Base-by-base conservation (phyloP, 1,140 invertebrate genomes). In the Trachelipus rathkii region DNA sequence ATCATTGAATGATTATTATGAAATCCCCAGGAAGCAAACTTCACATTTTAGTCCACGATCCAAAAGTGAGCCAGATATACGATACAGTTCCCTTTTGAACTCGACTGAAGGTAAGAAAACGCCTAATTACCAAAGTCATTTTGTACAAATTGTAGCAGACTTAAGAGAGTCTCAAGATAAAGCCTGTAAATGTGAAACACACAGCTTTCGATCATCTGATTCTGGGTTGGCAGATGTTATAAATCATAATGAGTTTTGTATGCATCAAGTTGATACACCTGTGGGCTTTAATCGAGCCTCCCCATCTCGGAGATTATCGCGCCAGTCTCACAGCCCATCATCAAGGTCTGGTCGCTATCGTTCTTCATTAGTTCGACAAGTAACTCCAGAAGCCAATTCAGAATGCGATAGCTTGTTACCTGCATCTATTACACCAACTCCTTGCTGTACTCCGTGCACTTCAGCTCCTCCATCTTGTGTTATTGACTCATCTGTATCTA, bases 161-260 rank as follows among this genome's bases (percentile, higher is more conserved):
- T 33, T 43, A 21, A 67, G 75, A 21, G 74, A 78, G 44, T 45
- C 43, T 21, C 74, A 70, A 24, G 24, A 60, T 68, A 74, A 77
- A 53, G 75, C 74, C 44, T 80, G 79, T 70, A 78, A 71, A 33
- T 81, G 80, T 76, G 76, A 78, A 68, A 67, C 74, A 2, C 78
- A 77, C 24, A 88, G 87, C 77, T 75, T 85, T 24, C 84, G 85
- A 43, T 94, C 93, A 6, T 92, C 91, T 8, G 93, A 94, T 83
- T 92, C 91, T 0, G 93, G 93, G 21, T 91, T 94, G 85, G 92
- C 92, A 4, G 92, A 92, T 33, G 92, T 92, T 44, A 45, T 77
- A 24, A 80, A 80, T 24, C 77, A 75, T 21, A 66, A 74, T 45
- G 77, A 76, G 21, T n/a, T 67, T 67, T 80, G 79, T 66, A 76